Percentiles rank a stretch among this genome's conserved stretches.
phyloP scores from a whole-genome alignment of 2,888 invertebrate genomes.

The Amphipyra berbera region DNA sequence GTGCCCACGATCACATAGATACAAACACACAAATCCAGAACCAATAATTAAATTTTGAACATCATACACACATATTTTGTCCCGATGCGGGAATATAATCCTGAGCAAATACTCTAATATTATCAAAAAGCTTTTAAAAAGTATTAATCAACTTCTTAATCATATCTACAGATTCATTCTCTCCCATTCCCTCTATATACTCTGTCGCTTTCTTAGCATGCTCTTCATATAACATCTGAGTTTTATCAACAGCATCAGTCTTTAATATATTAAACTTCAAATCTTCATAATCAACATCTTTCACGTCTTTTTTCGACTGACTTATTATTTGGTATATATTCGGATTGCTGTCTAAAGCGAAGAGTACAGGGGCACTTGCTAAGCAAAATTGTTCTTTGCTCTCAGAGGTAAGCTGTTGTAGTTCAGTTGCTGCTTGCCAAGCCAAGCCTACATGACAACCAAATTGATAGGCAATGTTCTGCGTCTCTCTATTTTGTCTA shows the following conservation, averaged over 20 bases:
- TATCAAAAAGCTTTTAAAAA: slow-evolving; percentile 59
- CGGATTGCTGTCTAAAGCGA: slow-evolving; percentile 94
- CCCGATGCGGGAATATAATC: too few species aligned
- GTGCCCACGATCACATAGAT: too few species aligned
- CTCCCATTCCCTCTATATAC: slow-evolving; percentile 79
- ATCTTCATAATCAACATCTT: slow-evolving; percentile 92
- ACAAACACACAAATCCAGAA: too few species aligned
- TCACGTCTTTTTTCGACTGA: slow-evolving; percentile 91
- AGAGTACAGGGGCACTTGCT: slow-evolving; percentile 95
- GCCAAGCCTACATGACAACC: slow-evolving; percentile 95
- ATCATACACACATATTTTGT: too few species aligned
- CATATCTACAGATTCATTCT: slow-evolving; percentile 85
- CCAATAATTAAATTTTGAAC: too few species aligned
- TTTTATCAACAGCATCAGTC: slow-evolving; percentile 83
- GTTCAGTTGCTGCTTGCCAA: slow-evolving; percentile 92
- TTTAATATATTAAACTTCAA: slow-evolving; percentile 86
- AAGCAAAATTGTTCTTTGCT: slow-evolving; percentile 92
- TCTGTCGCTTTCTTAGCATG: slow-evolving; percentile 81
- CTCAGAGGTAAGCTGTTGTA: slow-evolving; percentile 87
- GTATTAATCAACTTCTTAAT: slow-evolving; percentile 85
- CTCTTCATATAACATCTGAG: slow-evolving; percentile 80
- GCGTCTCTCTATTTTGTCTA: slow-evolving; percentile 91
- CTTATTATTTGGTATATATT: slow-evolving; percentile 91
- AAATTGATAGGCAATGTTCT: slow-evolving; percentile 93
- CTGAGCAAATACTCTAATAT: not conserved